Evolutionary conservation across 2,797 vertebrate genomes (phyloP), one percentile per base, ranked within the genome.

Genomic region (Channallabes apus): DNA sequence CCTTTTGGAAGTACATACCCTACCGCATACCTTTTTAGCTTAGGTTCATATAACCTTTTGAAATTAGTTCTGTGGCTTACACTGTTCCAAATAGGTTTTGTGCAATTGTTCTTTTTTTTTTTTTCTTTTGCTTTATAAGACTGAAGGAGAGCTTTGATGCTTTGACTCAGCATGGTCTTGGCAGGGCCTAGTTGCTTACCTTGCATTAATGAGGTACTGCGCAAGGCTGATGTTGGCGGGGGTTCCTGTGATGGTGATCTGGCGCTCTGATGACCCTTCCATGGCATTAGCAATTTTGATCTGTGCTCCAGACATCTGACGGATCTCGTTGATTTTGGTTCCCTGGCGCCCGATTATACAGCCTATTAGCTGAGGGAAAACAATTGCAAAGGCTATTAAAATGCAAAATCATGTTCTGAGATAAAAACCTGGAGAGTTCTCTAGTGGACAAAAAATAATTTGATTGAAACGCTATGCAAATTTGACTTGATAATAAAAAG

Each of bases 291-390:
- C 97, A 18, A 99, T 99, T 96, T 99, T 99, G 94, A 99, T 99
- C 94, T 99, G 98, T 8, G 98, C 97, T 91, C 98, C 98, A 89
- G 98, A 99, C 98, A 99, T 99, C 95, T 99, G 98, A 89, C 98
- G 96, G 91, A 99, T 99, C 95, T 99, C 98, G 92, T 99, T 99
- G 94, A 99, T 99, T 96, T 99, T 99, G 95, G 97, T 99, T 94
- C 98, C 98, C 93, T 99, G 98, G 91, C 97, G 97, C 94, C 98
- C 98, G 80, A 99, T 99, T 93, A 99, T 99, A 92, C 97, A 99
- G 94, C 98, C 98, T 97, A 99, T 99, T 95, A 99, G 95, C 97
- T 99, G 94, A 92, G 92, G 17, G 2, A 61, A 93, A 94, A 87
- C 88, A 93, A 94, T 87, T 76, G n/a, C 51, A 90, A 59, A 92